Percentiles rank a stretch among this genome's conserved stretches.
Evolutionary conservation across 2,797 vertebrate species (phyloP).

Genomic region (Lindbergichthys nudifrons): DNA sequence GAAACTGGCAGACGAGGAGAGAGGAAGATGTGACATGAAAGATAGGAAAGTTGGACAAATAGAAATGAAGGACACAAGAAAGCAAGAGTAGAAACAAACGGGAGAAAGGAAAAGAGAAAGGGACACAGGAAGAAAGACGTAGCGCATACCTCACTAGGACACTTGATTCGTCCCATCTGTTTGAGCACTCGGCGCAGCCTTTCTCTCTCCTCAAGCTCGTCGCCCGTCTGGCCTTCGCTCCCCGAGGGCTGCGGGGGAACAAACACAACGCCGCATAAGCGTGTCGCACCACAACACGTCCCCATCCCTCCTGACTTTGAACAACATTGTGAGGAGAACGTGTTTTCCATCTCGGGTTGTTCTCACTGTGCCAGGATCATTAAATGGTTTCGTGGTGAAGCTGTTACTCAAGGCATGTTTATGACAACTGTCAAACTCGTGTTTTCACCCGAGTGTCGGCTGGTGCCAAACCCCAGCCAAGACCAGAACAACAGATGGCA

Average conservation of each 20-base stretch:
- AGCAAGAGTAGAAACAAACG: slow-evolving; percentile 33
- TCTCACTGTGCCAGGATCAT: slow-evolving; percentile 67
- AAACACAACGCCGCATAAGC: slow-evolving; percentile 68
- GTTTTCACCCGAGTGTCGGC: slow-evolving; percentile 70
- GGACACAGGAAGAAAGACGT: slow-evolving; percentile 35
- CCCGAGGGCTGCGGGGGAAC: slow-evolving; percentile 79
- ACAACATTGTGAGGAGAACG: slow-evolving; percentile 57
- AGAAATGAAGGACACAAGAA: slow-evolving; percentile 45
- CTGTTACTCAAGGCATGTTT: slow-evolving; percentile 77
- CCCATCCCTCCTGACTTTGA: slow-evolving; percentile 26
- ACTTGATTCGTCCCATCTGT: slow-evolving; percentile 97
- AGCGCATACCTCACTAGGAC: slow-evolving; percentile 91
- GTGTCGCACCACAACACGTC: slow-evolving; percentile 47
- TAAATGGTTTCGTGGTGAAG: slow-evolving; percentile 73
- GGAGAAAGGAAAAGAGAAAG: slow-evolving; percentile 41
- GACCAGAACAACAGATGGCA: slow-evolving; percentile 78
- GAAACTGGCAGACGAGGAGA: slow-evolving; percentile 45
- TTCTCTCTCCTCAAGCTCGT: slow-evolving; percentile 93
- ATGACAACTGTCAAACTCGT: slow-evolving; percentile 79
- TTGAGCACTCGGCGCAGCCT: slow-evolving; percentile 93
- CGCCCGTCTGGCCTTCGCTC: slow-evolving; percentile 86
- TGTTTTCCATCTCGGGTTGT: slow-evolving; percentile 75
- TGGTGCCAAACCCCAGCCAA: slow-evolving; percentile 65
- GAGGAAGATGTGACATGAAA: slow-evolving; percentile 52
- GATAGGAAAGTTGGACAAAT: slow-evolving; percentile 41